Evolutionary conservation across 2,797 vertebrate genomes (phyloP), one percentile per base, ranked within the genome.

Genomic region (Miichthys miiuy): DNA sequence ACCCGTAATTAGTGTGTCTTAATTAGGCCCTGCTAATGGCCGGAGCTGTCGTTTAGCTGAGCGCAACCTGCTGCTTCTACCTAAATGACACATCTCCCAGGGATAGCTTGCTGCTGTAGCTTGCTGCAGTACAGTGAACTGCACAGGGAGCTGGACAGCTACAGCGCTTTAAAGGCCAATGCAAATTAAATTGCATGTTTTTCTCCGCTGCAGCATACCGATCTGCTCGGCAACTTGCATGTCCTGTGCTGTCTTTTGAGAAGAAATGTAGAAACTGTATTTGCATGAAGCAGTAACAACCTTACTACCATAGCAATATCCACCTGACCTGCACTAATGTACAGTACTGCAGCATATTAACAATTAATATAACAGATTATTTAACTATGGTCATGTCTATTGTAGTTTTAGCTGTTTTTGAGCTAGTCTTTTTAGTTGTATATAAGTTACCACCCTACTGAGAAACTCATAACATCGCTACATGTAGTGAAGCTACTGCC

Each of bases 1-100:
- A 89, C 86, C 82, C 77, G 63, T 96, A 95, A 95, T 97, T 96
- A 96, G 89, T 38, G 87, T 80, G 82, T 89, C 93, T 92, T 95
- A 94, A 96, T 94, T 95, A 94, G 94, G 85, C 71, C 82, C 88
- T 30, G 88, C 90, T 91, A 74, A 25, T 91, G 92, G 88, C 93
- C 90, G 25, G 70, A 93, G 92, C 89, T 93, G 88, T 86, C 89
- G 83, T 89, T 89, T 87, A 92, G 88, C 79, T 90, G 82, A 91
- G 73, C 47, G 23, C 87, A 86, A 93, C 91, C 87, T 87, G 88
- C 91, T 92, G 87, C 89, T 87, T 89, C 80, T 70, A 78, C 88
- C 89, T 85, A 88, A 88, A 89, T 91, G 86, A 90, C 90, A 90
- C 80, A 71, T 91, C 90, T 91, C 91, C 64, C 64, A 80, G 90